A percentile compares a stretch with the other conserved stretches of the same genome.
These are phyloP conservation scores for Idaea straminata DNA, from an alignment of 2,888 invertebrate species.

Conservation along the genomic window DNA sequence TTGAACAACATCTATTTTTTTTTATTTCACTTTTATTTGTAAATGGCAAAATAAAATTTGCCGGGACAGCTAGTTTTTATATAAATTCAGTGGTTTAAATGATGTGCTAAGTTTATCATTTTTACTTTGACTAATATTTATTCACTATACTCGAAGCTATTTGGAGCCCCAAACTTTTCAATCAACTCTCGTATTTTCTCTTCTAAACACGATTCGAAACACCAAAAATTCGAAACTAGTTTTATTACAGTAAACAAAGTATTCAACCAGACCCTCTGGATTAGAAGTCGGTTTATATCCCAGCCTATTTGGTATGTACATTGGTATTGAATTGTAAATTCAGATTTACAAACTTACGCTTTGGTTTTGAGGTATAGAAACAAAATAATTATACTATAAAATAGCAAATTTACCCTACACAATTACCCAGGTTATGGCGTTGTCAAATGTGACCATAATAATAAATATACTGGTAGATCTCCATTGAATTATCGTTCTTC, in stretches of 20 bases:
- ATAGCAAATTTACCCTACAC: background rate
- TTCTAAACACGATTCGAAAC: background rate
- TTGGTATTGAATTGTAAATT: slow-evolving; percentile 28
- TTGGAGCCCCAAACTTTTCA: background rate
- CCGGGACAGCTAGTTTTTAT: no score
- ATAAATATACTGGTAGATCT: no score
- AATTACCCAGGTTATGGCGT: no score
- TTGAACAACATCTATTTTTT: no score
- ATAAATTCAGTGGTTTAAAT: no score
- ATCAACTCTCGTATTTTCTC: background rate
- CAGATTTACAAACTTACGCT: slow-evolving; percentile 23
- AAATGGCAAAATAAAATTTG: no score
- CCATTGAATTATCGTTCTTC: no score
- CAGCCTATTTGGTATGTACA: slow-evolving; percentile 20
- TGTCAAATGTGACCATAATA: no score
- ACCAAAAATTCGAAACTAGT: background rate
- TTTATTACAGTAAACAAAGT: background rate
- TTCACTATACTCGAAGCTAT: no score
- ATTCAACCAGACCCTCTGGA: background rate
- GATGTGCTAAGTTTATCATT: no score
- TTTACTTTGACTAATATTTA: no score
- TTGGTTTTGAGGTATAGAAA: slow-evolving; percentile 13
- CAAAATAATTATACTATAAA: background rate
- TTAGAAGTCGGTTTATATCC: background rate
- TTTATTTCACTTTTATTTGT: no score